Evolutionary conservation across 2,797 vertebrate species (phyloP), one percentile per base, ranked within the genome.

Genomic region (Prunella strophiata): DNA sequence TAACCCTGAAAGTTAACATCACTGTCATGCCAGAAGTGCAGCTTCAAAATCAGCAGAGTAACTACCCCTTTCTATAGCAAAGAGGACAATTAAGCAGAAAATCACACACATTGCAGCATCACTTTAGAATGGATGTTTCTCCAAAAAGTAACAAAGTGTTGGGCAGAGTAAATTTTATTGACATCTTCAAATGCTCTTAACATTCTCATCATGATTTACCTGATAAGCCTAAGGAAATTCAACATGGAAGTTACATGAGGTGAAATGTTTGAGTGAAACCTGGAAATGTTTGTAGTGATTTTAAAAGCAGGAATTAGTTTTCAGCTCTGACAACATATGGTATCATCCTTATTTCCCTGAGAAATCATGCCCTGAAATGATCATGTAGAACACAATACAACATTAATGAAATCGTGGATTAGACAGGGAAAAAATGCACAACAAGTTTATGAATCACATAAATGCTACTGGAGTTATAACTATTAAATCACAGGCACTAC

Each of bases 311-410:
- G 70, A 86, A 80, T 79, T 91, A 89, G 18, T 81, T 91, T 94
- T 50, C 9, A 8, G 62, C 59, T 96, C 94, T 66, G 81, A 85
- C 80, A 89, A 83, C 0, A 1, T 71, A 84, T 45, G 55, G 71
- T 75, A 93, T 93, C 74, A 95, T 57, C 89, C 29, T 3, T 63
- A 91, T 90, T 85, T 96, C 96, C 96, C 96, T 97, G 94, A 97
- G 96, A 94, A 96, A 94, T 90, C 89, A 85, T 40, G 77, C 72
- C 81, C 75, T 91, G 91, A 88, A 91, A 96, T 48, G 91, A 75
- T 50, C 27, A 67, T 4, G 16, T 63, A 70, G 62, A 89, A 68
- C 42, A 74, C 67, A 90, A 70, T 17, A 81, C 32, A 93, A 54
- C 71, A 80, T 77, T 81, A 87, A 92, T 62, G 75, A 58, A 91